Percentiles rank a stretch among this genome's conserved stretches.
Conservation (phyloP, 2,888 invertebrate species). For the Drosophila picticornis region DNA sequence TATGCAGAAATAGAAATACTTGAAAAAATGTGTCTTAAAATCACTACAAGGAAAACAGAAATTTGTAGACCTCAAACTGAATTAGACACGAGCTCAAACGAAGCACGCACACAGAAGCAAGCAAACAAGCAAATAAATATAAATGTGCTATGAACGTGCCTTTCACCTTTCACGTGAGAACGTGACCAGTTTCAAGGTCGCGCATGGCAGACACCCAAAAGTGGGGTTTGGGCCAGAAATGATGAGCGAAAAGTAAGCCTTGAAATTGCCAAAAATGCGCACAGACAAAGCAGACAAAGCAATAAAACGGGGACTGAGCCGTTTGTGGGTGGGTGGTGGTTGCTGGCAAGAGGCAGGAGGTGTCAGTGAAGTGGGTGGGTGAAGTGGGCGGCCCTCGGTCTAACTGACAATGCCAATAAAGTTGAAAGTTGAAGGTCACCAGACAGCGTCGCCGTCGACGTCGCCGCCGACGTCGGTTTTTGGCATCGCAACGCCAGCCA, state of each 20-base stretch:
- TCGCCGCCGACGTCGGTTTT: constrained; percentile 56
- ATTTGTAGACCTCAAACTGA: constrained; percentile 36
- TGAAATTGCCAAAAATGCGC: constrained; percentile 73
- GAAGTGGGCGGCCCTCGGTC: constrained; percentile 25
- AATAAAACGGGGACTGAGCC: background rate
- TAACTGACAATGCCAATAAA: constrained; percentile 76
- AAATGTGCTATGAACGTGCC: constrained; percentile 54
- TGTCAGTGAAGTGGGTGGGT: constrained; percentile 2
- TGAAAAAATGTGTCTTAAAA: constrained; percentile 17
- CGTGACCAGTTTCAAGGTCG: constrained; percentile 76
- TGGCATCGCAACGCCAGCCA: constrained; percentile 51
- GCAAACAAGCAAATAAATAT: constrained; percentile 2
- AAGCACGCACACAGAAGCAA: constrained; percentile 8
- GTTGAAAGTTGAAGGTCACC: constrained; percentile 84
- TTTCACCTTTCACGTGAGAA: constrained; percentile 75
- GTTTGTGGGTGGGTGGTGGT: background rate
- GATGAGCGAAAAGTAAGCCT: constrained; percentile 55
- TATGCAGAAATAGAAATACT: background rate
- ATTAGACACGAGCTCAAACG: constrained; percentile 43
- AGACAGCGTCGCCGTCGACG: constrained; percentile 57
- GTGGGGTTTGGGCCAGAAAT: background rate
- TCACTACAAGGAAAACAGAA: constrained; percentile 30
- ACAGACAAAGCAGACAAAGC: constrained; percentile 50
- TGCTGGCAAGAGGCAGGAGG: background rate
- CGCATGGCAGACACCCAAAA: constrained; percentile 59